phyloP scores from a whole-genome alignment of 2,113 vertebrate genomes.

The Corythornis madagascariensis region DNA sequence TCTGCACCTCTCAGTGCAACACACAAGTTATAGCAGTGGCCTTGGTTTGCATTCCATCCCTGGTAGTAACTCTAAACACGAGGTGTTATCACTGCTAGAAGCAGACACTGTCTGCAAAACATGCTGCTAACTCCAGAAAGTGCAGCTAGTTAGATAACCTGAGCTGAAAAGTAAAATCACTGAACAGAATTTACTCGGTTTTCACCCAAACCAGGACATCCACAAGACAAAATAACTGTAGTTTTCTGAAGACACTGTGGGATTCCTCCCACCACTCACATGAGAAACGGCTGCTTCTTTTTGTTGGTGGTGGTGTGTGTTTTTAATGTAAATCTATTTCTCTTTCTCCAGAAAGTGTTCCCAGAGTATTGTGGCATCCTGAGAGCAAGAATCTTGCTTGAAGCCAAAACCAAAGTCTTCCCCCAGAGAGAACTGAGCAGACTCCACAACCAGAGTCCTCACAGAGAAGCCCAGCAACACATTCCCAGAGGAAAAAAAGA shows the following conservation, averaged over 20 bases:
- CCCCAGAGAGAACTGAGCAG: not conserved
- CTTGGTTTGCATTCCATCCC: too few relatives aligned
- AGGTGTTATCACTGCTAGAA: too few relatives aligned
- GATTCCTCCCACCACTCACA: not conserved
- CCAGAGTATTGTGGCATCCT: not conserved
- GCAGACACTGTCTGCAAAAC: too few relatives aligned
- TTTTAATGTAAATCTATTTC: constrained; percentile 1
- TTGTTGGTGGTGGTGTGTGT: not conserved
- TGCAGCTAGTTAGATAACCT: too few relatives aligned
- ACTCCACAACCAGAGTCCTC: not conserved
- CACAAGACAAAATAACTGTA: constrained; percentile 30
- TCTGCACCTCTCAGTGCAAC: too few relatives aligned
- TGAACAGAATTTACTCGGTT: too few relatives aligned
- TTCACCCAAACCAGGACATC: too few relatives aligned
- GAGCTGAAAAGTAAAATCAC: too few relatives aligned
- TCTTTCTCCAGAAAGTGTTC: not conserved
- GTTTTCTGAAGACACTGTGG: not conserved
- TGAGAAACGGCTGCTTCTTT: not conserved
- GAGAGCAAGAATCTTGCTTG: not conserved
- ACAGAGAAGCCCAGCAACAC: not conserved
- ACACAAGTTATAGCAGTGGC: too few relatives aligned
- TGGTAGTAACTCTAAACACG: too few relatives aligned
- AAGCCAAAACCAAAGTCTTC: not conserved
- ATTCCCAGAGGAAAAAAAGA: not conserved
- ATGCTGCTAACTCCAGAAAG: too few relatives aligned